Evolutionary conservation across 2,888 invertebrate genomes (phyloP), one percentile per base, ranked within the genome.

Genomic region (Dynastes hyllus): DNA sequence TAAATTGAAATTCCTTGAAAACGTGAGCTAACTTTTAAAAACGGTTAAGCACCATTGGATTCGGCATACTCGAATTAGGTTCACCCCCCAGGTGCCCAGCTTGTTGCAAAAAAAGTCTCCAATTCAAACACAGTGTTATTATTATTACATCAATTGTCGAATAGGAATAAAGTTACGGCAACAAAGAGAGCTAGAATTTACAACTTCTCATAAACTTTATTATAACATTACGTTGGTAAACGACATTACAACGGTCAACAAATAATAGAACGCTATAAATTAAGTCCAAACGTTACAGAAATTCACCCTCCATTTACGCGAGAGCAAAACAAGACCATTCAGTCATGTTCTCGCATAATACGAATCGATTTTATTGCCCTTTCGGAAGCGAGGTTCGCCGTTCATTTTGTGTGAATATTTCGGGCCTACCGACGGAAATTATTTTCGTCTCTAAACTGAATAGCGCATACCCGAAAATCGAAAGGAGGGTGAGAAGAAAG

Each of bases 321-420:
- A 5, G 8, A n/a, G 55, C 22, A 58, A 71, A 55, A 71, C 58
- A 71, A 55, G 9, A 55, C 55, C 53, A 37, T 37, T 55, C 55
- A 9, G 71, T 71, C 71, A 71, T 71, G 53, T 71, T 69, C 50
- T 45, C 45, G 50, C 22, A 53, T 51, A 29, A 32, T 69, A 50
- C 71, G 55, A 32, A 40, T 58, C 71, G 32, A 32, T 71, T 71
- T 71, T 71, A 71, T 71, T 55, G 55, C 71, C 22, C 53, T 71
- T 58, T 58, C 55, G 55, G 27, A 16, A 45, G 8, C 2, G 8
- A 13, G 50, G 69, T 29, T 11, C 69, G 40, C 22, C 22, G 66
- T 67, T 67, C 66, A 63, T 63, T 69, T 58, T 58, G 32, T 37
- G 55, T 45, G 55, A 71, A 71, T 71, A 71, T 37, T 58, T 55